Percentiles rank a stretch among this genome's conserved stretches.
phyloP scores from a whole-genome alignment of 2,888 invertebrate genomes.

The Temnothorax unifasciatus region DNA sequence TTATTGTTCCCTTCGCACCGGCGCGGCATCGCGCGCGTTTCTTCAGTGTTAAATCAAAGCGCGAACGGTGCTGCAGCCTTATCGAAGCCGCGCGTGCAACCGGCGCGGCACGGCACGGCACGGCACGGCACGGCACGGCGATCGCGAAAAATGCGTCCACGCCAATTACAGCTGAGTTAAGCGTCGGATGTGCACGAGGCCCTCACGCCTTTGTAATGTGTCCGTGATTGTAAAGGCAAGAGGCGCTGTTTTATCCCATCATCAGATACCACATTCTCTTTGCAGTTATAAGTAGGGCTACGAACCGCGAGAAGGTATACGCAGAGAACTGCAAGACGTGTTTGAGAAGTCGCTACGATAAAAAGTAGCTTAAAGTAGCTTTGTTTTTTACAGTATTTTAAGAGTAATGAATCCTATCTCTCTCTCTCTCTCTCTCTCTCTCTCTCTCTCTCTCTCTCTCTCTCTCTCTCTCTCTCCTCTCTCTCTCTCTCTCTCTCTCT shows the following conservation, averaged over 20 bases:
- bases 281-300: neutral
- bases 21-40: slow-evolving; percentile 47
- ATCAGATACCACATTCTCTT: neutral
- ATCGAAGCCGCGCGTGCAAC: slow-evolving; percentile 62
- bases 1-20: slow-evolving; percentile 50
- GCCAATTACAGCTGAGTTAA: slow-evolving; percentile 16
- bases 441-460: neutral
- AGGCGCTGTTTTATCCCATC: neutral
- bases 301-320: neutral
- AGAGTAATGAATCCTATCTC: too few species aligned
- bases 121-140: neutral
- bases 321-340: neutral
- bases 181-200: neutral
- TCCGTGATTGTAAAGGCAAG: neutral
- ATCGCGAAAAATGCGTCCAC: slow-evolving; percentile 4
- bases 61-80: slow-evolving; percentile 43
- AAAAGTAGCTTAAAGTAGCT: neutral
- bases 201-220: neutral
- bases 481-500: neutral
- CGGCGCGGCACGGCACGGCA: neutral
- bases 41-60: slow-evolving; percentile 42
- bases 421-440: neutral
- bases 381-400: slow-evolving; percentile 7
- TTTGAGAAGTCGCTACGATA: neutral
- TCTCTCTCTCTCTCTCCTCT: neutral